Base-by-base conservation (phyloP, 2,888 invertebrate genomes). In the Zele albiditarsus region DNA sequence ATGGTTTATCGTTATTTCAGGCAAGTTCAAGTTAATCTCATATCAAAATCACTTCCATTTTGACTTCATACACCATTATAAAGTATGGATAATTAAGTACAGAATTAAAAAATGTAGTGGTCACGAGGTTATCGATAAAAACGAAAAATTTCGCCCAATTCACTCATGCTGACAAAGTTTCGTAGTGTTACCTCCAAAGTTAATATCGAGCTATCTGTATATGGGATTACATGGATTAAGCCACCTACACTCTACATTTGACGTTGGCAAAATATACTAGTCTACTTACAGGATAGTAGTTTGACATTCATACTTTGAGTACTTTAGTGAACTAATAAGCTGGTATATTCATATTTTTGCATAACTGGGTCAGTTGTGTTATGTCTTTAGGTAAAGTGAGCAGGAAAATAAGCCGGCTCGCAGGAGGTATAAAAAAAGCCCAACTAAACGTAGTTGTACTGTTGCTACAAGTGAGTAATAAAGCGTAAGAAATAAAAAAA, bases 221-320 rank as follows among this genome's bases (percentile, higher is more conserved):
- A 10, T 14, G 14, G 42, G 42, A 42, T 42, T 42, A 42, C 8
- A 42, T 27, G 28, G 60, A 27, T 14, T 14, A 12, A 8, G 38
- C 14, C 20, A 10, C 12, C 14, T 46, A 28, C 49, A 67, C 16
- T 28, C 10, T 23, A 46, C 27, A 49, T 66, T n/a, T 20, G 25
- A 53, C 49, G 28, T n/a, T 16, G 31, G 33, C n/a, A 49, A 67
- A 53, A 67, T 68, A 73, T 62, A 49, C 53, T 68, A 68, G 68
- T 73, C 69, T 63, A 69, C 33, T 49, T 62, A 16, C 58, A 63
- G 38, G 53, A 74, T 74, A 69, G 23, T 49, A 23, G 0, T 49
- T 46, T 69, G 73, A 63, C 68, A 73, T 33, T 69, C 46, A 74
- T 74, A 28, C 62, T 49, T 53, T 63, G 63, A 74, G 63, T 63